Evolutionary conservation across 2,113 vertebrate species (phyloP).

Genomic region (Xerus inauris): DNA sequence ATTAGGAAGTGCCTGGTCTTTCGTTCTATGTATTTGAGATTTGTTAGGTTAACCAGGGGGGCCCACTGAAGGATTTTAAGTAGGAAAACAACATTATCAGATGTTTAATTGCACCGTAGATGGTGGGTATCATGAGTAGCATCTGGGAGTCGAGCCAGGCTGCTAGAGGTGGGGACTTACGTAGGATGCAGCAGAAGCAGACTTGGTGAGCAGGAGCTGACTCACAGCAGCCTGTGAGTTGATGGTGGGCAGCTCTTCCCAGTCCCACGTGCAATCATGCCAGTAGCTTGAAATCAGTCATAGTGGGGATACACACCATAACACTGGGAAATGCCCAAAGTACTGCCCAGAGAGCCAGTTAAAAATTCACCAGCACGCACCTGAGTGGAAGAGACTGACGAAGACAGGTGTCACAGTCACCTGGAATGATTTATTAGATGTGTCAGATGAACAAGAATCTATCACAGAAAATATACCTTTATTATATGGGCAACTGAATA

Average conservation of each 20-base stretch:
- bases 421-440: background rate
- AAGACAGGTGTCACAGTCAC: background rate
- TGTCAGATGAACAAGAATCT: background rate
- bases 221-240: background rate
- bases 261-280: background rate
- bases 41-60: background rate
- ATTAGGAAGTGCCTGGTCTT: background rate
- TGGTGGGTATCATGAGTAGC: background rate
- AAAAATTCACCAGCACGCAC: background rate
- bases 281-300: background rate
- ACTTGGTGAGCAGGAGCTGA: background rate
- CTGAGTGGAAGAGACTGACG: background rate
- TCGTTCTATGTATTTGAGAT: background rate
- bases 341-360: background rate
- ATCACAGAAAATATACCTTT: background rate
- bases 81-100: background rate
- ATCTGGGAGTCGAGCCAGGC: background rate
- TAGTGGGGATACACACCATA: background rate
- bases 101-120: background rate
- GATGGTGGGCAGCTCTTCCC: background rate
- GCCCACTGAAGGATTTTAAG: background rate
- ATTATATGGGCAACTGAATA: background rate
- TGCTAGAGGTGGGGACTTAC: background rate
- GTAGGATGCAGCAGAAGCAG: background rate
- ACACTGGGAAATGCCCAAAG: background rate